Base-by-base conservation (phyloP, 2,797 vertebrate species). In the Chelidonichthys spinosus region DNA sequence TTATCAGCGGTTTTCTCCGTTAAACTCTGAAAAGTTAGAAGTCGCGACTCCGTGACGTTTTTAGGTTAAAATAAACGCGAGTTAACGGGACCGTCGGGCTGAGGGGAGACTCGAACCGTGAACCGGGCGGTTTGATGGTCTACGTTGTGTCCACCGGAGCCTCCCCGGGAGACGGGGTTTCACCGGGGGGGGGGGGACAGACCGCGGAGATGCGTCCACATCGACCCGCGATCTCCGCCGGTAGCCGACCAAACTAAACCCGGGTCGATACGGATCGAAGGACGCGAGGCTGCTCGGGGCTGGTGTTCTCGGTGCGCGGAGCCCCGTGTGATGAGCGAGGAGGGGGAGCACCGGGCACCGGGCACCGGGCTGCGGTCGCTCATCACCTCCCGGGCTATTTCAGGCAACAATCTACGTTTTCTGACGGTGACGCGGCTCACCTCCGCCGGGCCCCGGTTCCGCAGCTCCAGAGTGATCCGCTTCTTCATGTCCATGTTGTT, bases 401-500 rank as follows among this genome's bases (percentile, higher is more conserved):
- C 67, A 56, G 61, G 56, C 70, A 56, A 66, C 50, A 61, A 7
- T 15, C 4, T 18, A n/a, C 47, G n/a, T 50, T 1, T 46, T 53
- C 8, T 11, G 7, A 53, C 42, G 11, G 32, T 11, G n/a, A 53
- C 11, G 17, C 10, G 17, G 37, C 95, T 95, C 92, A 97, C 97
- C 96, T 97, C 95, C 52, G 95, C 94, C 67, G 96, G 96, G 83
- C 93, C 94, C 87, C 94, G 90, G 95, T 97, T 96, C 93, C 96
- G 90, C 83, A 98, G 91, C 94, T 98, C 97, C 90, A 97, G 89
- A 77, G 86, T 95, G 91, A 98, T 95, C 90, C 96, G 95, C 93
- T 97, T 97, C 92, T 96, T 97, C 97, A 98, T 98, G 87, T 98
- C 97, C 97, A 97, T 97, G 77, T 71, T 91, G 53, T 14, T 15